phyloP scores from a whole-genome alignment of 2,113 vertebrate genomes.

The Apeltes quadracus region DNA sequence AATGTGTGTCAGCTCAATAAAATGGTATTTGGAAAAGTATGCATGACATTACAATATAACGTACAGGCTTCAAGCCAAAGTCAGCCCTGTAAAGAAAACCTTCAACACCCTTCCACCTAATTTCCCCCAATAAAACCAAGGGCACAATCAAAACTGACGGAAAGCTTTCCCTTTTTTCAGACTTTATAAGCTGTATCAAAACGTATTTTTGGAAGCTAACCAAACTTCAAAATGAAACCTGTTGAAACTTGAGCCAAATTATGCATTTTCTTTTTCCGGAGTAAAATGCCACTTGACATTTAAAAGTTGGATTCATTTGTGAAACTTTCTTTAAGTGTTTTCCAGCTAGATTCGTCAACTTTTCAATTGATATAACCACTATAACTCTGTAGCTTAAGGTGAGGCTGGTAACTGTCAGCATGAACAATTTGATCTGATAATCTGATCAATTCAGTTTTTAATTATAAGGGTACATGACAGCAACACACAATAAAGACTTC shows the following conservation, averaged over 20 bases:
- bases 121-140: slow-evolving; percentile 1
- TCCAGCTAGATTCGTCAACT: not conserved
- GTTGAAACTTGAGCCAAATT: not conserved
- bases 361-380: not conserved
- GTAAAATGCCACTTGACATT: not conserved
- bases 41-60: not conserved
- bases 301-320: not conserved
- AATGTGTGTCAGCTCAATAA: not conserved
- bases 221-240: not conserved
- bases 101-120: not conserved
- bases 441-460: not conserved
- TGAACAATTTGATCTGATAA: not conserved
- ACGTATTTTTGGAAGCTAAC: not conserved
- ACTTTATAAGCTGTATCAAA: slow-evolving; percentile 3
- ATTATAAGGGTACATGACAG: no score
- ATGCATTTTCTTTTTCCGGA: not conserved
- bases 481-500: no score
- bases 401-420: not conserved
- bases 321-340: not conserved
- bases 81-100: not conserved
- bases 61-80: not conserved
- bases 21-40: not conserved
- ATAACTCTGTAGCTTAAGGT: not conserved
- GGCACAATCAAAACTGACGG: not conserved
- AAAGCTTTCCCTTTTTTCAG: not conserved